A percentile compares a stretch with the other conserved stretches of the same genome.
phyloP scores from a whole-genome alignment of 1,140 invertebrate genomes.

The Metopolophium dirhodum region DNA sequence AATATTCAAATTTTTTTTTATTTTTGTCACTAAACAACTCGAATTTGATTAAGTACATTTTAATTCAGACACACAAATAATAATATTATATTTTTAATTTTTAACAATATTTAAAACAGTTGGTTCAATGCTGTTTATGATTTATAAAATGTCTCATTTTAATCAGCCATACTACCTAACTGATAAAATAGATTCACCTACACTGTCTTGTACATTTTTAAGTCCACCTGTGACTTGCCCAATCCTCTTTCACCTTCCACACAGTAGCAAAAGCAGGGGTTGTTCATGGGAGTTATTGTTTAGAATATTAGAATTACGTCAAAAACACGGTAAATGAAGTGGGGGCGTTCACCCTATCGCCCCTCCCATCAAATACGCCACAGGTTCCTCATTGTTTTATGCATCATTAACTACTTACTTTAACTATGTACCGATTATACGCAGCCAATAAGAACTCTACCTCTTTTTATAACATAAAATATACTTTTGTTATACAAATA shows the following conservation, averaged over 20 bases:
- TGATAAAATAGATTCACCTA: not conserved
- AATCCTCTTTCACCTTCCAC: not conserved
- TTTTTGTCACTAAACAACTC: not conserved
- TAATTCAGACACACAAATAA: not conserved
- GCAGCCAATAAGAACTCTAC: too few relatives aligned
- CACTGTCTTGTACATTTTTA: not conserved
- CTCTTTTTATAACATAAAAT: too few relatives aligned
- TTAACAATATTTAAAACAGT: not conserved
- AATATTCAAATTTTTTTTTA: not conserved
- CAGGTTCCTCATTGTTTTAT: not conserved
- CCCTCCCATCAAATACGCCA: not conserved
- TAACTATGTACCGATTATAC: not conserved
- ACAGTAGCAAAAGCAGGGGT: not conserved
- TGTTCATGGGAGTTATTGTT: not conserved
- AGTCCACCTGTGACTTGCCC: not conserved
- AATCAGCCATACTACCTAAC: not conserved
- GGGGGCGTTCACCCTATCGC: not conserved
- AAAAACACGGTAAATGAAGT: too few relatives aligned
- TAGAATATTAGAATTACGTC: not conserved
- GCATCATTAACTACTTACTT: not conserved
- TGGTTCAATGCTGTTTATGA: not conserved
- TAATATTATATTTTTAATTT: not conserved
- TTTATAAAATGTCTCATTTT: not conserved
- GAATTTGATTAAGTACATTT: not conserved
- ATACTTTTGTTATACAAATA: not conserved